Base-by-base conservation (phyloP, 2,888 invertebrate species). In the Chymomyza procnemis region DNA sequence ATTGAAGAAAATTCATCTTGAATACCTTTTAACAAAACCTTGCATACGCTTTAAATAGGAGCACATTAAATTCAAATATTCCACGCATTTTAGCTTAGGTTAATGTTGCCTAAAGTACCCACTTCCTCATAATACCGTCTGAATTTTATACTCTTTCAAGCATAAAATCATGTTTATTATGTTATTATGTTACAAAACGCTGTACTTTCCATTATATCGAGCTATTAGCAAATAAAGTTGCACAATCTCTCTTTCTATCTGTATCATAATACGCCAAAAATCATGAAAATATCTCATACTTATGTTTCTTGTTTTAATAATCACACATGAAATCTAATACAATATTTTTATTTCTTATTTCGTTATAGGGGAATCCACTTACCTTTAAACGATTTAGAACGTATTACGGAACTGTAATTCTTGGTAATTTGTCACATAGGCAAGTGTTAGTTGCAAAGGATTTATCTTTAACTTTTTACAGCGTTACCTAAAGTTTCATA, bases 341-440 rank as follows among this genome's bases (percentile, higher is more conserved):
- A 16, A 50, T 6, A 68, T 71, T 61, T 61, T 65, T 71, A 65
- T 67, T 60, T 61, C 47, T 58, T 59, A 16, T 69, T 76, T 66
- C 26, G 67, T 89, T 90, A 62, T 85, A 89, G 89, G 89, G 87
- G 89, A 90, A 89, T 89, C 89, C 73, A 90, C 90, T 81, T 89
- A 89, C 82, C 87, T 89, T 77, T 89, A 83, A 88, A 62, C 66
- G 73, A 76, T 67, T 65, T 64, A 74, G 74, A 67, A 64, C 71
- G 69, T 80, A 73, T 78, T 73, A 76, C 70, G 71, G 75, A 79
- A 73, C 82, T 76, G 67, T 69, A 71, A 69, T 67, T 77, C 68
- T 77, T 79, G 80, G 81, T 76, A 76, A 85, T 81, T 76, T 85
- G 63, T 71, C 76, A 67, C 65, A 83, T 69, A 67, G 74, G 76